Base-by-base conservation (phyloP, 2,888 invertebrate species). In the Tetragnatha montana region DNA sequence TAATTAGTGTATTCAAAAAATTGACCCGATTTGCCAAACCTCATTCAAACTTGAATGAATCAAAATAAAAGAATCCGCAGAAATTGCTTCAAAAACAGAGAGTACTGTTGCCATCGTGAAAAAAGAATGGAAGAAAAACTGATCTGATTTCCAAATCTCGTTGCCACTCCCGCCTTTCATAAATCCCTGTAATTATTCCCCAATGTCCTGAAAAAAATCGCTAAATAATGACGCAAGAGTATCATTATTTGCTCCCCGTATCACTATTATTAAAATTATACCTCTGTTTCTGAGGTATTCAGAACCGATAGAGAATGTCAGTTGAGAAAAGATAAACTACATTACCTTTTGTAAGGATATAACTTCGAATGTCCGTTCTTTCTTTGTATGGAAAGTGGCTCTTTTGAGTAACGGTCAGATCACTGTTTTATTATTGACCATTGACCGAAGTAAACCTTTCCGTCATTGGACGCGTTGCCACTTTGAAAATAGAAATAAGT, bases 101-200 rank as follows among this genome's bases (percentile, higher is more conserved):
- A 35, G 35, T 35, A 60, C 12, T 10, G 12, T 60, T 60, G 60
- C 60, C 60, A 60, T 3, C 70, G 50, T 14, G 17, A 71, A 51
- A 60, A 82, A 68, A 21, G 22, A 81, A 35, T 50, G n/a, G 47
- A 71, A 22, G 21, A 35, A 69, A 84, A 76, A 84, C 49, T 84
- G 83, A 47, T 84, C 83, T 76, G 47, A 69, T 84, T 84, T 84
- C 83, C 19, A 84, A 83, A 84, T 35, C 75, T 35, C 8, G 50
- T 12, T n/a, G 50, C 83, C 83, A 84, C 83, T 84, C 83, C 83
- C 69, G 83, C 49, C 69, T 84, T 76, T 84, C 69, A 22, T n/a
- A 50, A 68, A 75, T 69, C 68, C 75, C 76, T 84, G 69, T 76
- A 84, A 84, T 84, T 84, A 84, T 21, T 83, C 60, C n/a, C 49